A percentile compares a stretch with the other conserved stretches of the same genome.
These are phyloP conservation scores for Lycaon pictus DNA, from an alignment of 2,113 vertebrate genomes.

Conservation along the genomic window DNA sequence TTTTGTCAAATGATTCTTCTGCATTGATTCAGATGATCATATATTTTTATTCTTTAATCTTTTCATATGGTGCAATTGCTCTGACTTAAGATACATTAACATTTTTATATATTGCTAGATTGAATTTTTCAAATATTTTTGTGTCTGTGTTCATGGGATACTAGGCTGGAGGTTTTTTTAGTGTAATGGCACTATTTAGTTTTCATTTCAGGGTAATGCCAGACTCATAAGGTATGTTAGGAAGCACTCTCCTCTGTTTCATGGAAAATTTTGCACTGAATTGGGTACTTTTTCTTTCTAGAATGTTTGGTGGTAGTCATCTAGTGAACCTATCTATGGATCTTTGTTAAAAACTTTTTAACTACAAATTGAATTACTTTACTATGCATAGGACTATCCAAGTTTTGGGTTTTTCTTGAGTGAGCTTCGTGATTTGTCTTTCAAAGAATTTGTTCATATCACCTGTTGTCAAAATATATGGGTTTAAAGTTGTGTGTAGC, in stretches of 20 bases:
- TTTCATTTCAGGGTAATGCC: not conserved
- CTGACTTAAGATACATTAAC: not conserved
- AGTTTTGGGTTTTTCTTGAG: not conserved
- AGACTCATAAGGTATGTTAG: not conserved
- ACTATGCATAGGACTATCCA: not conserved
- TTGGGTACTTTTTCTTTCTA: not conserved
- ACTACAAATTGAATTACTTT: not conserved
- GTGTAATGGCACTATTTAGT: not conserved
- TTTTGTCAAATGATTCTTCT: constrained; percentile 35
- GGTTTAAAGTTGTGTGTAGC: not conserved
- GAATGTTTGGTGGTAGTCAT: not conserved
- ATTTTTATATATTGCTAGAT: constrained; percentile 32
- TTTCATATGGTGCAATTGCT: not conserved
- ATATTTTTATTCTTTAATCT: not conserved
- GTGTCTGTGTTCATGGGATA: not conserved
- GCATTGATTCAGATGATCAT: not conserved
- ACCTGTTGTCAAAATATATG: not conserved
- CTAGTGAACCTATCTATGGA: not conserved
- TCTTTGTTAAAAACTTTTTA: not conserved
- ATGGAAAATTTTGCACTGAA: not conserved
- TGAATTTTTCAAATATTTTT: not conserved
- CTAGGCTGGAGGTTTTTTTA: constrained; percentile 15
- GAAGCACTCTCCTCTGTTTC: not conserved
- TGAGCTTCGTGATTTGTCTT: not conserved
- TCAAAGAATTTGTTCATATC: not conserved